Evolutionary conservation across 2,888 invertebrate species (phyloP), one percentile per base, ranked within the genome.

Genomic region (Merodon equestris): DNA sequence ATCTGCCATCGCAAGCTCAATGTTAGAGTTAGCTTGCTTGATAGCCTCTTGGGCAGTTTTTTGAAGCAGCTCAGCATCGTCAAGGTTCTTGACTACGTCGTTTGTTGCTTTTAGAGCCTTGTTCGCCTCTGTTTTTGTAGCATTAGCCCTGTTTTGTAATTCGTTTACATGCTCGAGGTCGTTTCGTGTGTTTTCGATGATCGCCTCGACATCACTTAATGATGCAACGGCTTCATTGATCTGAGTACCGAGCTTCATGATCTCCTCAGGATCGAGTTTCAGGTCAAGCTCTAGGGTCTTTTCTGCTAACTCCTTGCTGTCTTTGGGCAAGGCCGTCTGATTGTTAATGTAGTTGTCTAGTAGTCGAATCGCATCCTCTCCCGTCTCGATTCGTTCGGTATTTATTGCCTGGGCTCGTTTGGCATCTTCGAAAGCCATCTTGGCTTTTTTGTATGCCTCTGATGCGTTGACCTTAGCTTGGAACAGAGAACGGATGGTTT

Each of bases 121-220:
- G 73, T 92, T 92, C 9, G 94, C 94, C 66, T 91, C 91, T 64
- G 88, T 87, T 92, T 95, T 96, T 38, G 96, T 94, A 13, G 90
- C 90, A 79, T 95, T 93, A 0, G 96, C 96, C 81, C 91, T 90
- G 42, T 90, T 88, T 85, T 95, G 94, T 27, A 97, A 88, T 9
- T 90, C 88, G 84, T 94, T 93, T 0, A 98, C 98, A 82, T 90
- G 90, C 40, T 91, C 91, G 79, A 97, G 91, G 88, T 97, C 96
- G 12, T 93, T 92, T 77, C 93, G 92, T 0, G 99, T 99, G 83
- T 95, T 97, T 45, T 92, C 91, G 68, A 99, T 93, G 83, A 99
- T 99, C 73, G 93, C 92, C 85, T 98, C 97, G 75, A 98, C 98
- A 86, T 99, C 94, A 54, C 96, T 97, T 15, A 99, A 91, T 36